Evolutionary conservation across 2,888 invertebrate genomes (phyloP).

Genomic region (Tetragnatha montana): DNA sequence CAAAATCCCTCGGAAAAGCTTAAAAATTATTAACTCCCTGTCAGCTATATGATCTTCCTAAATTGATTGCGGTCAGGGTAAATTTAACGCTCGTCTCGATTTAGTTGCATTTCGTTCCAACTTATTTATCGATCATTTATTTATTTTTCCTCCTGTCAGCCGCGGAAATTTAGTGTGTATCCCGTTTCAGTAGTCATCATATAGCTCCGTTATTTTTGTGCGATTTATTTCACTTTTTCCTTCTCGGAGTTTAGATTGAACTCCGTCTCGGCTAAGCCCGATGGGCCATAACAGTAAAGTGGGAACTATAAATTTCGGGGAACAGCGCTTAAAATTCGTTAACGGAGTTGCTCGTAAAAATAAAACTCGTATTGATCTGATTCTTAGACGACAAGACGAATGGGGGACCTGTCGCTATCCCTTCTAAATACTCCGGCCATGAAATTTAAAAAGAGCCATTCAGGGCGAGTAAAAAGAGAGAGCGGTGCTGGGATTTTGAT

Average conservation of each 20-base stretch:
- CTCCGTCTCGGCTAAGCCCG: conserved; percentile 57
- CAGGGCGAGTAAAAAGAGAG: conserved; percentile 14
- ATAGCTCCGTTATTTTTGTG: conserved; percentile 52
- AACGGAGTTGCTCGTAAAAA: conserved; percentile 70
- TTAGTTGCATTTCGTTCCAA: conserved; percentile 45
- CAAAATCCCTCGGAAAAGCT: conserved; percentile 32
- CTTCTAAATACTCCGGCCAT: conserved; percentile 38
- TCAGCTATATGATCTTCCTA: conserved; percentile 52
- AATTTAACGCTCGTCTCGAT: conserved; percentile 59
- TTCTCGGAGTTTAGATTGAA: conserved; percentile 57
- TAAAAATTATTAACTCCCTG: conserved; percentile 52
- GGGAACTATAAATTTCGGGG: conserved; percentile 68
- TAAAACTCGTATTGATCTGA: conserved; percentile 67
- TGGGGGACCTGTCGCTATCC: conserved; percentile 59
- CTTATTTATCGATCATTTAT: conserved; percentile 33
- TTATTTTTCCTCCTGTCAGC: conserved; percentile 46
- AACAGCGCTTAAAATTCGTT: conserved; percentile 71
- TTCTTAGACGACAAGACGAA: conserved; percentile 50
- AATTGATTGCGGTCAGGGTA: conserved; percentile 61
- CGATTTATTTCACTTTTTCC: conserved; percentile 57
- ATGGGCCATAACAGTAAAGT: conserved; percentile 71
- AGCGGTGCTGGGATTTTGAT: background rate
- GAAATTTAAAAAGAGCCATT: conserved; percentile 23
- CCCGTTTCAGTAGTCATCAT: conserved; percentile 61
- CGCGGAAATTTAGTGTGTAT: conserved; percentile 61